phyloP scores from a whole-genome alignment of 2,888 invertebrate species.

The Pachymerium ferrugineum region DNA sequence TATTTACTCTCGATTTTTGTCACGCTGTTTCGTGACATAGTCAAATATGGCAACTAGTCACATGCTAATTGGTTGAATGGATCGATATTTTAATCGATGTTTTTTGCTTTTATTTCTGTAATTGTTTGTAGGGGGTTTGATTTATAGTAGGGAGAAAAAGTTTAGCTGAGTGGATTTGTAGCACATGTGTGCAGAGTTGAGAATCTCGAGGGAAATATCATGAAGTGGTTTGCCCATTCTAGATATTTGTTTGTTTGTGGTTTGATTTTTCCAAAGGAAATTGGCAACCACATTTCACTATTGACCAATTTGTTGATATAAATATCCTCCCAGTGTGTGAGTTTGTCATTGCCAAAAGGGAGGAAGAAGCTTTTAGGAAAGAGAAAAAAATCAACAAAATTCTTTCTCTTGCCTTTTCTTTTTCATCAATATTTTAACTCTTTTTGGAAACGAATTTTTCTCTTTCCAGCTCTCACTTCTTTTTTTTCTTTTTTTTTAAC shows the following conservation, averaged over 20 bases:
- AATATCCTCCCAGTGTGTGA: no score
- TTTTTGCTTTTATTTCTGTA: background rate
- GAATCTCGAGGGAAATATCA: background rate
- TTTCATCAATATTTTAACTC: no score
- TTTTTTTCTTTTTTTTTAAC: no score
- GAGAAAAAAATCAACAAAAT: no score
- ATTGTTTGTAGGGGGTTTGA: background rate
- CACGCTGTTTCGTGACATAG: background rate
- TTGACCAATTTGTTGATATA: background rate
- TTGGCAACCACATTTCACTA: background rate
- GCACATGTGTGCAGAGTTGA: background rate
- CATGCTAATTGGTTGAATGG: background rate
- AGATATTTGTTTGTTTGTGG: background rate
- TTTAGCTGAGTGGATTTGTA: conserved; percentile 4
- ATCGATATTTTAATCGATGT: background rate
- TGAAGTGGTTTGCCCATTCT: background rate
- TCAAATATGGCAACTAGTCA: background rate
- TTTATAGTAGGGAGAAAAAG: background rate
- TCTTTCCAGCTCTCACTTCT: no score
- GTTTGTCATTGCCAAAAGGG: no score
- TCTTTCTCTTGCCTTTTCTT: background rate
- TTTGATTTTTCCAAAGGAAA: background rate
- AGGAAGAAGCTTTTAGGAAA: no score
- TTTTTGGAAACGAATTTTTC: no score
- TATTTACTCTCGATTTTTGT: background rate